phyloP scores from a whole-genome alignment of 1,140 invertebrate genomes.

The Dreissena polymorpha region DNA sequence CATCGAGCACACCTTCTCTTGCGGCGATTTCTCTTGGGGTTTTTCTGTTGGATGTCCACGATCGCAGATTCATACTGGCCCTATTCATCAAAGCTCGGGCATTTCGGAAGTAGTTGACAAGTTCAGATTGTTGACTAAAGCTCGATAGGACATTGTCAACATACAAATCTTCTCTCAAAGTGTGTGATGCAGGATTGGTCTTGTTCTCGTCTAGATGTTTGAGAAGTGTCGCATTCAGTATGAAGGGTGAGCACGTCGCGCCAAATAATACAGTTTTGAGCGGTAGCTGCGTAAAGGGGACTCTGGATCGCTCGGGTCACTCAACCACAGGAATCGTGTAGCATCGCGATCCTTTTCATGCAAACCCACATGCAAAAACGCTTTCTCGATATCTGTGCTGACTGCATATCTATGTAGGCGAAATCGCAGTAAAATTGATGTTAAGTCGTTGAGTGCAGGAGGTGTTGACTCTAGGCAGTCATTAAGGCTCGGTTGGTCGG shows the following conservation, averaged over 20 bases:
- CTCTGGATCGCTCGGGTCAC: constrained; percentile 7
- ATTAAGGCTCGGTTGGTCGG: neutral
- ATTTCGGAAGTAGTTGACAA: constrained; percentile 10
- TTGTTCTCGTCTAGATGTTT: constrained; percentile 4
- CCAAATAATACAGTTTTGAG: neutral
- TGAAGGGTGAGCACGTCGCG: neutral
- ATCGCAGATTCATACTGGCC: constrained; percentile 38
- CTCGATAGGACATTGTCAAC: constrained; percentile 41
- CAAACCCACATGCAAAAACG: neutral
- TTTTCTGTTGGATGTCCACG: too few species aligned
- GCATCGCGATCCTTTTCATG: constrained; percentile 12
- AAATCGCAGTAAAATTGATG: neutral
- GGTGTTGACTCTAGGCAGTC: neutral
- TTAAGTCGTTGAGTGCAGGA: neutral
- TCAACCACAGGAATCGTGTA: constrained; percentile 24
- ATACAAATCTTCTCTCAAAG: constrained; percentile 30
- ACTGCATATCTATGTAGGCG: neutral
- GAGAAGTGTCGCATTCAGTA: neutral
- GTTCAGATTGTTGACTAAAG: constrained; percentile 12
- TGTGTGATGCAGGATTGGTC: neutral
- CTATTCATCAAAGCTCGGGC: constrained; percentile 13
- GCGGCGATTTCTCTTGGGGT: neutral
- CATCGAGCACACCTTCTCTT: constrained; percentile 33
- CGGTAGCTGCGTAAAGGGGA: neutral
- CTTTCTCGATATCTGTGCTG: constrained; percentile 14